These are phyloP conservation scores for Hydrochoerus hydrochaeris DNA, from an alignment of 2,113 vertebrate species.

Conservation along the genomic window DNA sequence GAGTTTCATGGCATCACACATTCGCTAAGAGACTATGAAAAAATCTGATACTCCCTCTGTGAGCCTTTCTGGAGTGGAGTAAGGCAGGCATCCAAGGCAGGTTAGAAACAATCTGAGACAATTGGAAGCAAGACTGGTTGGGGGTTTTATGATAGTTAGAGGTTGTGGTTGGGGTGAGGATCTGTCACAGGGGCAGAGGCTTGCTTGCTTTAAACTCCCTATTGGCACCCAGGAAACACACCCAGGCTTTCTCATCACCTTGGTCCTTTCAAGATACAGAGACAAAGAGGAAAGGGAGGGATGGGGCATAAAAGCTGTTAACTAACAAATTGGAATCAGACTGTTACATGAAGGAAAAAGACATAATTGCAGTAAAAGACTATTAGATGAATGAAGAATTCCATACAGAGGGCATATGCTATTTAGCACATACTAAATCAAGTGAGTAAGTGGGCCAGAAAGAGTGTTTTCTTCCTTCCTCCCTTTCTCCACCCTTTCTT, in stretches of 20 bases:
- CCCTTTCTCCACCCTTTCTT: fast-evolving
- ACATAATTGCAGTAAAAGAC: neutral
- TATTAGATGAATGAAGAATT: neutral
- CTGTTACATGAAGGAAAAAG: neutral
- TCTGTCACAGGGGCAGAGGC: neutral
- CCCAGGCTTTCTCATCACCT: neutral
- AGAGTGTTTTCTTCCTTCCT: neutral
- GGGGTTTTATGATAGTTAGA: too few relatives aligned
- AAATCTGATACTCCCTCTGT: neutral
- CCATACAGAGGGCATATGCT: neutral
- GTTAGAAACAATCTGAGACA: neutral
- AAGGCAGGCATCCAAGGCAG: neutral
- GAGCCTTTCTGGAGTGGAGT: neutral
- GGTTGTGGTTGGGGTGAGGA: fast-evolving
- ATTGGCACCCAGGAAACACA: neutral
- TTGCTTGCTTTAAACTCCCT: neutral
- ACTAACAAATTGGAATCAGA: neutral
- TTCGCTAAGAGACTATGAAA: neutral
- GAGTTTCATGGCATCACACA: neutral
- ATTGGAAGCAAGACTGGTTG: neutral
- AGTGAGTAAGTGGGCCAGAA: neutral
- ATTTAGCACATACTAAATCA: neutral
- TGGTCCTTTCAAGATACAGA: too few relatives aligned
- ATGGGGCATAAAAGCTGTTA: too few relatives aligned
- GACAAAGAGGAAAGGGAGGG: too few relatives aligned